Base-by-base conservation (phyloP, 2,797 vertebrate genomes). In the Premnoplex brunnescens region DNA sequence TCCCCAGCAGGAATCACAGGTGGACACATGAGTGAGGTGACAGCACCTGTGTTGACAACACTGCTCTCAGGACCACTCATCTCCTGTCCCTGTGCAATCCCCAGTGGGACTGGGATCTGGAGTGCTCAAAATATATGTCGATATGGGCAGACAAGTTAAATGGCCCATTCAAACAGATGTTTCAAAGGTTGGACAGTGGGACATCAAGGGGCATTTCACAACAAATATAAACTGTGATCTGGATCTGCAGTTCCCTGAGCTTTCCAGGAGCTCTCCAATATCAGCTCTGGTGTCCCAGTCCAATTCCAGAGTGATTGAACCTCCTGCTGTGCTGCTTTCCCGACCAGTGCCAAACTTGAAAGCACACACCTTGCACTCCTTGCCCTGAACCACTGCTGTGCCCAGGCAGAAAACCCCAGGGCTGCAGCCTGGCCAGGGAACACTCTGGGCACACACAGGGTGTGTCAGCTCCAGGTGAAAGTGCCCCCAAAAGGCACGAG, bases 391-490 rank as follows among this genome's bases (percentile, higher is more conserved):
- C n/a, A 32, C 1, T 43, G 43, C 2, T 68, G 66, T 3, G 36
- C 44, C 19, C 16, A 37, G 28, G 26, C 20, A 32, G 56, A 18
- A 56, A 37, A 20, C 36, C 18, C 15, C 75, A 75, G 54, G 58
- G 75, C 66, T 41, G 32, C 2, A 39, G 59, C 73, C 48, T 0
- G 5, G 85, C 18, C 56, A 52, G 17, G 52, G 75, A 56, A 56
- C 2, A 2, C 23, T 11, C 79, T 43, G 32, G 3, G 24, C 8
- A 34, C 0, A 0, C 43, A 37, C 1, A 4, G 0, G 30, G 28
- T 1, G 4, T 3, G 32, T 34, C 82, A 48, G 64, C n/a, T 14
- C 2, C 10, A 56, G 24, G 56, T 17, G 16, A 77, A 48, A 41
- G 7, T 10, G 55, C 43, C 64, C 64, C 75, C 55, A 26, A 85